These are phyloP conservation scores for Polypedilum pembai DNA, from an alignment of 1,140 invertebrate species.

Conservation along the genomic window DNA sequence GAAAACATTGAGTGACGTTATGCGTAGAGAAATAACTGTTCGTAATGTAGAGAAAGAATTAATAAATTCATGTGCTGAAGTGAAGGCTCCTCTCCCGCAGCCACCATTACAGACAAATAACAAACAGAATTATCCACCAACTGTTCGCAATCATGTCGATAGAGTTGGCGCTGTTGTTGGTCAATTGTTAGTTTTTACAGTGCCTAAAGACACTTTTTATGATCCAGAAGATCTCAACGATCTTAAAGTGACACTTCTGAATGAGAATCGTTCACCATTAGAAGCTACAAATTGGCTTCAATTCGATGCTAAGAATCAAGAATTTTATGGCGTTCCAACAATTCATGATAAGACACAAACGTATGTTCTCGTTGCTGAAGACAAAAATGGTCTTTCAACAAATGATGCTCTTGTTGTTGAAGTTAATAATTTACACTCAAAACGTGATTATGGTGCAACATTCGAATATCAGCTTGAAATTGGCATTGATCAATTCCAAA, in stretches of 20 bases:
- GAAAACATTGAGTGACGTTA: constrained; percentile 46
- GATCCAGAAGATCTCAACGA: constrained; percentile 77
- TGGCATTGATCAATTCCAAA: constrained; percentile 61
- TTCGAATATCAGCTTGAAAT: constrained; percentile 72
- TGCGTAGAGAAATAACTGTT: constrained; percentile 56
- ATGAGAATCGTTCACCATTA: constrained; percentile 56
- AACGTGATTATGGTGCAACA: constrained; percentile 54
- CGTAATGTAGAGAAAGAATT: constrained; percentile 54
- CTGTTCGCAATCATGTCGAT: constrained; percentile 76
- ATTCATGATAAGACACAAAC: constrained; percentile 58
- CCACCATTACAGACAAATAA: constrained; percentile 46
- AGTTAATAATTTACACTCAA: constrained; percentile 49
- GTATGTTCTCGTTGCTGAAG: constrained; percentile 60
- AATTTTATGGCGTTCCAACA: constrained; percentile 79
- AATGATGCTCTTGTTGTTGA: constrained; percentile 73
- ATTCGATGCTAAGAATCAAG: constrained; percentile 80
- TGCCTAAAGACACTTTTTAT: constrained; percentile 82
- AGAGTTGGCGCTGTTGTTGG: constrained; percentile 70
- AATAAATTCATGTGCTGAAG: constrained; percentile 54
- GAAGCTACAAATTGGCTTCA: constrained; percentile 73
- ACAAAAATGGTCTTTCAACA: constrained; percentile 57
- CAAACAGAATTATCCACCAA: constrained; percentile 60
- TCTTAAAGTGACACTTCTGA: constrained; percentile 64
- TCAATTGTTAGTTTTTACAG: constrained; percentile 66
- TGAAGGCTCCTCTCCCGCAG: constrained; percentile 36